phyloP scores from a whole-genome alignment of 2,797 vertebrate species.

The Naso thynnoides region DNA sequence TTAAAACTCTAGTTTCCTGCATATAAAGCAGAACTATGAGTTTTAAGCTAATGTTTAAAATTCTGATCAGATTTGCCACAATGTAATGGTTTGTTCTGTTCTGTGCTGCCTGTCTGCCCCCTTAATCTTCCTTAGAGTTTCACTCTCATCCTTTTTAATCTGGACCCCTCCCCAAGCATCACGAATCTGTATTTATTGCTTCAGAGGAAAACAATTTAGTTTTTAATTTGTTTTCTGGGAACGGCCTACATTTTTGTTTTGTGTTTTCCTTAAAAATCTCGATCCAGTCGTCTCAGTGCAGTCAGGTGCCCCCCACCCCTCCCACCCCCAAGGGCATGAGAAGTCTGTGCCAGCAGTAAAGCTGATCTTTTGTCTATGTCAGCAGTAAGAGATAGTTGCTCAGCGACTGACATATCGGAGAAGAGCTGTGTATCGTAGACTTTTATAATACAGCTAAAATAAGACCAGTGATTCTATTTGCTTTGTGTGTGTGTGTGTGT shows the following conservation, averaged over 20 bases:
- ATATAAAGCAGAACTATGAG: constrained; percentile 14
- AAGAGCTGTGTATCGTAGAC: constrained; percentile 12
- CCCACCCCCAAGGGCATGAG: too few relatives aligned
- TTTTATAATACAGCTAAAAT: constrained; percentile 30
- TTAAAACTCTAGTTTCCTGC: not conserved
- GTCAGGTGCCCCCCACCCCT: too few relatives aligned
- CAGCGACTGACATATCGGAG: constrained; percentile 35
- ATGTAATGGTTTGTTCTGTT: constrained; percentile 47
- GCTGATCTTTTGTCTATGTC: constrained; percentile 32
- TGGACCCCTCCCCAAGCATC: constrained; percentile 26
- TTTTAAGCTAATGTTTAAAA: constrained; percentile 50
- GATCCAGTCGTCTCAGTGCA: too few relatives aligned
- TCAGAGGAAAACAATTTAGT: constrained; percentile 18
- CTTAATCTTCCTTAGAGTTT: constrained; percentile 67
- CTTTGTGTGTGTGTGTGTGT: constrained; percentile 53
- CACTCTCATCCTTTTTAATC: constrained; percentile 48
- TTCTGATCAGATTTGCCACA: constrained; percentile 42
- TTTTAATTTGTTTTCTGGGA: not conserved
- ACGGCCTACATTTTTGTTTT: too few relatives aligned
- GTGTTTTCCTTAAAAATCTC: too few relatives aligned
- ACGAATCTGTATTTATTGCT: constrained; percentile 39
- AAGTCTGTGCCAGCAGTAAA: constrained; percentile 7
- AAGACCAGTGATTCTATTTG: constrained; percentile 39
- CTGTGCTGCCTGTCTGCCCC: constrained; percentile 37
- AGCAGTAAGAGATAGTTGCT: constrained; percentile 19